Base-by-base conservation (phyloP, 35 echinoderm and acorn worm genomes). In the Acanthaster planci region DNA sequence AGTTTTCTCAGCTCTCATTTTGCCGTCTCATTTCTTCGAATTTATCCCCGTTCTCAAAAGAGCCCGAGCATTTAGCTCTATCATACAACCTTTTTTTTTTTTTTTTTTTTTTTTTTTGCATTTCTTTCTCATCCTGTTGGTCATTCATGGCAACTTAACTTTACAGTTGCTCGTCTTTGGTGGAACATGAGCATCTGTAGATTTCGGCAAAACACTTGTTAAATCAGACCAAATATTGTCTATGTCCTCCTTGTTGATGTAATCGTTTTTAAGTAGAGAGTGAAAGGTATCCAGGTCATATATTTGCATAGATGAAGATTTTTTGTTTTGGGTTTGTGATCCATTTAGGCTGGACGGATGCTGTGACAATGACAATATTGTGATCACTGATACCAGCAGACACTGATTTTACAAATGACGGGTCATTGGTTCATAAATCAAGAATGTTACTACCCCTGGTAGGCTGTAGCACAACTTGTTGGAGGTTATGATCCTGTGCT, bases 391-490 rank as follows among this genome's bases (percentile, higher is more conserved):
- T 92, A 27, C 77, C 90, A 31, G 76, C 29, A 17, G 39, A 19
- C 15, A 86, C 90, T 50, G 32, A 30, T 19, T 58, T 57, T 4
- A 93, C 37, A 75, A 79, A 84, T 31, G 91, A 87, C 52, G 80
- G 80, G 38, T 42, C 23, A 30, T 92, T 92, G 75, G 90, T 92
- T 36, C 90, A 92, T 7, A 92, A 40, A 64, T 92, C 90, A 16
- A 92, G 40, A 15, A 92, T 83, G 79, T 77, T 92, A 12, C 39
- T 59, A 7, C 78, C 79, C 84, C 91, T 84, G 22, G 91, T 88
- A 7, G 85, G 91, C 29, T 77, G 64, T 0, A 40, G 18, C 34
- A 84, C 86, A 22, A 76, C 18, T 93, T 93, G 85, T 14, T 78
- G 52, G 9, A 93, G 76, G 36, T 93, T 88, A 67, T 93, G 79